Evolutionary conservation across 2,888 invertebrate genomes (phyloP).

Genomic region (Cheiracanthium punctorium): DNA sequence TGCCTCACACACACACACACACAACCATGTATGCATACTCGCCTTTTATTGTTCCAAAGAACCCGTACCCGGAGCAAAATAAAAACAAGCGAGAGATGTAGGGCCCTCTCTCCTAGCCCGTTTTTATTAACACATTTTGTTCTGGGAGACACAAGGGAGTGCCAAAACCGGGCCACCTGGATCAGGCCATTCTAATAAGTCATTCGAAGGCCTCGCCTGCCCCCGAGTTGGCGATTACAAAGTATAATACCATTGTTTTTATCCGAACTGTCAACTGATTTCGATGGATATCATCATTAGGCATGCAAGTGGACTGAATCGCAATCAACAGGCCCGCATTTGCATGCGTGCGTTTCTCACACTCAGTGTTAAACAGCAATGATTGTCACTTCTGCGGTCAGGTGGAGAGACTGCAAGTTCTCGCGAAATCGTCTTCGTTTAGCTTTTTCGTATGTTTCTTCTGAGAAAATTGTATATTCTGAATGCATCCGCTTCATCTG

Average conservation of each 20-base stretch:
- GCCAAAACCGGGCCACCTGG: not conserved
- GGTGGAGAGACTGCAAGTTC: too few species aligned
- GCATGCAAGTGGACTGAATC: not conserved
- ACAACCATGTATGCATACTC: too few species aligned
- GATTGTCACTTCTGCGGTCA: not conserved
- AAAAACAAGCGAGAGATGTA: not conserved
- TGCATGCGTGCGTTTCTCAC: not conserved
- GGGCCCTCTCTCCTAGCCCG: not conserved
- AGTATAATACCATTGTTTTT: conserved; percentile 5
- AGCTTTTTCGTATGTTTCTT: too few species aligned
- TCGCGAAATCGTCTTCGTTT: too few species aligned
- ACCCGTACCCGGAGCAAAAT: not conserved
- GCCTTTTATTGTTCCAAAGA: too few species aligned
- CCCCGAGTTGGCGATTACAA: not conserved
- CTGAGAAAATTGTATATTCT: too few species aligned
- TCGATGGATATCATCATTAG: conserved; percentile 6
- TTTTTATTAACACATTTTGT: not conserved
- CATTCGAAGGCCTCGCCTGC: not conserved
- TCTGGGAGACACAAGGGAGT: not conserved
- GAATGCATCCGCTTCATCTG: too few species aligned
- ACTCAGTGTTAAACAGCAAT: not conserved
- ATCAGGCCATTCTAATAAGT: not conserved
- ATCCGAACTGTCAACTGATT: not conserved
- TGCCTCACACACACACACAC: too few species aligned
- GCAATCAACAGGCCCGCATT: not conserved